phyloP scores from a whole-genome alignment of 2,888 invertebrate species.

The Aphodius sticticus region DNA sequence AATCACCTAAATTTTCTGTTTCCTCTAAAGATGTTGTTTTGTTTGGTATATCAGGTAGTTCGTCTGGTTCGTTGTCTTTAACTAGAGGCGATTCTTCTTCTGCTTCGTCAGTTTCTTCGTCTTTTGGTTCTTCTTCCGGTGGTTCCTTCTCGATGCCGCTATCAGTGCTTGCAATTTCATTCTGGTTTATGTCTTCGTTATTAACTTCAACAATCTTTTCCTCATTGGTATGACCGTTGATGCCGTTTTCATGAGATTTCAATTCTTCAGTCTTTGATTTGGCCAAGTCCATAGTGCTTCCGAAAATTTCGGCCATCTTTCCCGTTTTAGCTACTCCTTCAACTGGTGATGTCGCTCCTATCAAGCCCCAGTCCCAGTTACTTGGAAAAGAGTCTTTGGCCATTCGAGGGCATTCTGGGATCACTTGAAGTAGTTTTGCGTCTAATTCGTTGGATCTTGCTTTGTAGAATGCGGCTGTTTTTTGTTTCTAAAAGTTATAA shows the following conservation, averaged over 20 bases:
- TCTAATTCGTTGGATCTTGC: constrained; percentile 81
- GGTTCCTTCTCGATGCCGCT: constrained; percentile 36
- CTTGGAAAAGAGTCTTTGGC: constrained; percentile 74
- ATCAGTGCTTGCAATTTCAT: constrained; percentile 32
- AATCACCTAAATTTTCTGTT: constrained; percentile 33
- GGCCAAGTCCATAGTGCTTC: constrained; percentile 39
- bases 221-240: constrained; percentile 38
- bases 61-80: constrained; percentile 38
- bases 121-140: constrained; percentile 37
- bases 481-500: constrained; percentile 71
- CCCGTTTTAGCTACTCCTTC: constrained; percentile 45
- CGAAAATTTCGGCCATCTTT: constrained; percentile 34
- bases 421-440: constrained; percentile 69
- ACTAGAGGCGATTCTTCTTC: constrained; percentile 40
- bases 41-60: constrained; percentile 41
- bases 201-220: constrained; percentile 31
- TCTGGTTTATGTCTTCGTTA: constrained; percentile 27
- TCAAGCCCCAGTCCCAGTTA: constrained; percentile 76
- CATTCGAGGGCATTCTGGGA: constrained; percentile 85
- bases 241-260: constrained; percentile 38
- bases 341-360: constrained; percentile 61
- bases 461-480: constrained; percentile 81
- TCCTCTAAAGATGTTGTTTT: constrained; percentile 36
- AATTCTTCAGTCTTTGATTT: constrained; percentile 49
- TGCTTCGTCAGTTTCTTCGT: constrained; percentile 41